A percentile compares a stretch with the other conserved stretches of the same genome.
These are phyloP conservation scores for Scaptodrosophila latifasciaeformis DNA, from an alignment of 2,888 invertebrate species.

Conservation along the genomic window DNA sequence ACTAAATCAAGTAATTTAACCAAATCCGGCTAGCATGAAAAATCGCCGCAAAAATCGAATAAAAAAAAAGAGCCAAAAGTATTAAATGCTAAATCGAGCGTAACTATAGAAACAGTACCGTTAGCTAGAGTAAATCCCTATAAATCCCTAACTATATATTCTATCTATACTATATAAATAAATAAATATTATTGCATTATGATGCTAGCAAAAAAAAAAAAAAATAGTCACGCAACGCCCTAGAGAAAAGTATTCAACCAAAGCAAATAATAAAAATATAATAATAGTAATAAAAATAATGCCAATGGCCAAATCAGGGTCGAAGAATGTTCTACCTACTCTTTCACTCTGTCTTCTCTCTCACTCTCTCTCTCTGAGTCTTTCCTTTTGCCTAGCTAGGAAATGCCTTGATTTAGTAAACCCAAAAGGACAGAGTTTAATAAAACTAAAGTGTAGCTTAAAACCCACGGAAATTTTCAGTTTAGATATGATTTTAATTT, in stretches of 20 bases:
- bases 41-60: no score
- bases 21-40: slow-evolving; percentile 36
- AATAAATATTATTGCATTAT: slow-evolving; percentile 7
- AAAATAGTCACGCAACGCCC: not conserved
- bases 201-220: not conserved
- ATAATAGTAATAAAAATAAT: no score
- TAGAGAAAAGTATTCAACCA: not conserved
- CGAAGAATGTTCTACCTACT: not conserved
- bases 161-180: slow-evolving; percentile 12
- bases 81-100: slow-evolving; percentile 11
- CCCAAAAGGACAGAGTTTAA: no score
- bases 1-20: slow-evolving; percentile 8
- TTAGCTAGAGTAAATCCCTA: slow-evolving; percentile 34
- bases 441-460: slow-evolving; percentile 2
- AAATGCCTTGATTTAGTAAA: no score
- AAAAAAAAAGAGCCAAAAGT: slow-evolving; percentile 6
- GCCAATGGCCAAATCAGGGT: no score
- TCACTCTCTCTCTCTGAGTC: not conserved
- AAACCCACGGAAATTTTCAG: slow-evolving; percentile 35
- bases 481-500: slow-evolving; percentile 49
- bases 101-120: slow-evolving; percentile 17
- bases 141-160: no score
- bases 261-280: not conserved
- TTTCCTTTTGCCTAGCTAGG: no score
- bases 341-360: not conserved